phyloP scores from a whole-genome alignment of 2,888 invertebrate species.

The Leptogaster cylindrica region DNA sequence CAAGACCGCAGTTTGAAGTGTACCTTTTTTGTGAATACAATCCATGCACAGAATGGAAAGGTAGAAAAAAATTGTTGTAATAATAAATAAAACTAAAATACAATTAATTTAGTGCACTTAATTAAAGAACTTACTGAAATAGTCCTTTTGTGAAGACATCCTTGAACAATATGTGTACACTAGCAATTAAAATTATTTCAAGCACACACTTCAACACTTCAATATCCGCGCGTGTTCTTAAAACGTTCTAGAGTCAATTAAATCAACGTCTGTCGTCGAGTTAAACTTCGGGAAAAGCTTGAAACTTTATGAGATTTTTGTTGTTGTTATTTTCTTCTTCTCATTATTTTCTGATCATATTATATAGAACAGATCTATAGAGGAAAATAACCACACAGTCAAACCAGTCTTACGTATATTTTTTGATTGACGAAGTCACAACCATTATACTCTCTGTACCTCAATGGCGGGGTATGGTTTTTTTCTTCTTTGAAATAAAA shows the following conservation, averaged over 20 bases:
- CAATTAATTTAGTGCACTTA: too few species aligned
- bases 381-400: constrained; percentile 27
- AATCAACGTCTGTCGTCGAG: constrained; percentile 16
- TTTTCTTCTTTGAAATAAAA: too few species aligned
- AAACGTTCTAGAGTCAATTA: constrained; percentile 21
- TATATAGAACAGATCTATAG: constrained; percentile 24
- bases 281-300: constrained; percentile 22
- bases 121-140: constrained; percentile 19
- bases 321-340: constrained; percentile 3
- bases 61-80: not conserved
- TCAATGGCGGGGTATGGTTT: too few species aligned
- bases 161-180: too few species aligned
- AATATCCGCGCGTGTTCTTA: constrained; percentile 27
- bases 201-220: constrained; percentile 11
- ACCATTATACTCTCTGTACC: too few species aligned
- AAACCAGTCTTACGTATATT: constrained; percentile 15
- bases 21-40: not conserved
- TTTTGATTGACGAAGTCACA: constrained; percentile 20
- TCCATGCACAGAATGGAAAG: not conserved
- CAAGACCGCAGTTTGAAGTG: not conserved
- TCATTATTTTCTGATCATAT: constrained; percentile 5
- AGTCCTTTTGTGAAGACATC: constrained; percentile 30
- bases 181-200: not conserved
- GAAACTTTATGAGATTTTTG: constrained; percentile 12
- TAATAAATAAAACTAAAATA: too few species aligned